These are phyloP conservation scores for Euplagia quadripunctaria DNA, from an alignment of 2,888 invertebrate genomes.

Conservation along the genomic window DNA sequence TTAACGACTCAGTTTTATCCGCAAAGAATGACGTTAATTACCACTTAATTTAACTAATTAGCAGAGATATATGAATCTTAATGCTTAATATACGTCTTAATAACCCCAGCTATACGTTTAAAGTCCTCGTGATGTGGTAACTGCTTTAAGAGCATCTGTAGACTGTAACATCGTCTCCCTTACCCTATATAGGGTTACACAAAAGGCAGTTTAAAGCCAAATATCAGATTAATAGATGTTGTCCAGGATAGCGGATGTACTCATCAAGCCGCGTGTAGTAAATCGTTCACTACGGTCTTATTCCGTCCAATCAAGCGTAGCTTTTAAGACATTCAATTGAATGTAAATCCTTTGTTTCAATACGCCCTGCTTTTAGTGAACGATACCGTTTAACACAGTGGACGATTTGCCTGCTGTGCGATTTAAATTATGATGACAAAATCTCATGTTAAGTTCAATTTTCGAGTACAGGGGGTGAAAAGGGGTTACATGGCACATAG, in stretches of 20 bases:
- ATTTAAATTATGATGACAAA: not conserved
- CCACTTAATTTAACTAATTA: constrained; percentile 7
- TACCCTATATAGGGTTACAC: not conserved
- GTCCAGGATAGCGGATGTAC: not conserved
- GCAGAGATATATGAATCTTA: constrained; percentile 11
- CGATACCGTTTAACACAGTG: not conserved
- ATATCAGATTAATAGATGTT: constrained; percentile 2
- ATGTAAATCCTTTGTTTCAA: constrained; percentile 14
- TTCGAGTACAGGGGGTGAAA: too few species aligned
- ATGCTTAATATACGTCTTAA: constrained; percentile 2
- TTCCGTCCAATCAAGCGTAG: not conserved
- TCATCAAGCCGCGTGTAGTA: not conserved
- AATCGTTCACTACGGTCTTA: not conserved
- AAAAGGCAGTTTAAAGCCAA: not conserved
- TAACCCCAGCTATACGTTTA: not conserved
- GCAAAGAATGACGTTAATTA: constrained; percentile 1
- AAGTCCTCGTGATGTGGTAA: not conserved
- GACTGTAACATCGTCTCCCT: not conserved
- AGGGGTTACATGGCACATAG: not conserved
- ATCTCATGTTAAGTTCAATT: not conserved
- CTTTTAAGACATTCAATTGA: constrained; percentile 9
- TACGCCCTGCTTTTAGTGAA: constrained; percentile 1
- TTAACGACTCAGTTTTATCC: not conserved
- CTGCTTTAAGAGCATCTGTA: not conserved
- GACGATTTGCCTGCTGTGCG: not conserved